Evolutionary conservation across 2,113 vertebrate species (phyloP), one percentile per base, ranked within the genome.

Genomic region (Atrichornis clamosus): DNA sequence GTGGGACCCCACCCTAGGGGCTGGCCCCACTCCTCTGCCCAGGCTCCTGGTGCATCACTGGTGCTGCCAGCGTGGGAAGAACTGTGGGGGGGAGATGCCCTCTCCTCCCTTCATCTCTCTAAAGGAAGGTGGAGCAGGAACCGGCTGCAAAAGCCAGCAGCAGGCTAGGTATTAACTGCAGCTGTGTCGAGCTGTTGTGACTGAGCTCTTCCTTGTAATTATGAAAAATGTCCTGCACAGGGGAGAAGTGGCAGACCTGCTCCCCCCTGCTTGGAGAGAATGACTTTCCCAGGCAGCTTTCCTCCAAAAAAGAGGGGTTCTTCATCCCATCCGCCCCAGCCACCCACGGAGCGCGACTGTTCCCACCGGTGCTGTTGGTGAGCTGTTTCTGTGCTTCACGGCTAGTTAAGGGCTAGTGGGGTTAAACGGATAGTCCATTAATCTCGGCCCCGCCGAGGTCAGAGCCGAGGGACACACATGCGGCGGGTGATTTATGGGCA

Each of bases 221-320:
- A 90, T 90, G 93, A 97, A 96, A 97, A 97, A 97, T 94, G 91
- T 95, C 92, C 93, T 58, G 82, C 76, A 32, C 73, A 55, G 75
- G 37, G 84, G 60, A 86, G 74, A 94, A 89, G 91, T 68, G 50
- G 83, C 96, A 89, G 77, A 73, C 83, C 89, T 49, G 53, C 75
- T 95, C 80, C 79, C 89, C 69, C 55, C 89, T 83, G 91, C 84
- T 78, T 64, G 6, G 74, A 78, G 23, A 87, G 87, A 96, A 97
- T 89, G 64, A 91, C 74, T 96, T 97, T 96, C 94, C 95, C 97
- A 97, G 95, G 78, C 95, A 93, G 83, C 60, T 87, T 85, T 68
- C 49, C 42, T 88, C 65, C 41, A 44, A 13, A 83, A 83, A 60
- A 27, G 74, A 87, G 64, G 59, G 69, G 82, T n/a, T 77, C 77